Base-by-base conservation (phyloP, 2,888 invertebrate species). In the Amphipyra berbera region DNA sequence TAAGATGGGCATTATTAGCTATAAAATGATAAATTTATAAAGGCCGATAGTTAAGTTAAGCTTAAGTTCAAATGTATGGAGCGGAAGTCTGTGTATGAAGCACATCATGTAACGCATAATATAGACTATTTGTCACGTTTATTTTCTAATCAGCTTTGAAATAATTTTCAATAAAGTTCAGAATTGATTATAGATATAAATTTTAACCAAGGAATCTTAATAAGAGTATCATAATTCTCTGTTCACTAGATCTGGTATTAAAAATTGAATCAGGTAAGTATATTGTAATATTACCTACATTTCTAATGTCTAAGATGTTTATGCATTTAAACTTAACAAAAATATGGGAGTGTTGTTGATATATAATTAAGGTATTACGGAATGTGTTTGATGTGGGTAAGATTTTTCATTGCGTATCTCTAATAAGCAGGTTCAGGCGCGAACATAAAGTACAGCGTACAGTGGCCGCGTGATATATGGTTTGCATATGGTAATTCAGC, bases 401-500 rank as follows among this genome's bases (percentile, higher is more conserved):
- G n/a, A 35, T 6, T 13, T 50, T 56, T 52, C 35, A 13, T 47
- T 27, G 15, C 8, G 13, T 56, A 53, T 50, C 45, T 58, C 47
- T 12, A 52, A 14, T 30, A 35, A 56, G 13, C 44, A 14, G 50
- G 21, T 49, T 27, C 37, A 35, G 53, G 62, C 54, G 63, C 13
- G 41, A 52, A 63, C 46, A 58, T 67, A 62, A 64, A 57, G 47
- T 47, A 45, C 53, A 42, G 55, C 41, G 40, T 59, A 54, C 71
- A 59, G 59, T 54, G 55, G 48, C 52, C 33, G 61, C 30, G 61
- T 72, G 68, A 76, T 65, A 68, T 72, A 76, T 76, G 68, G 65
- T 68, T 66, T 61, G 58, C 44, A 65, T 86, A 88, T 88, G 85
- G 82, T 88, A 87, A 90, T 88, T 81, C 79, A 79, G 77, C 79